A percentile compares a stretch with the other conserved stretches of the same genome.
Evolutionary conservation across 2,113 vertebrate genomes (phyloP).

Genomic region (Choloepus hoffmanni): DNA sequence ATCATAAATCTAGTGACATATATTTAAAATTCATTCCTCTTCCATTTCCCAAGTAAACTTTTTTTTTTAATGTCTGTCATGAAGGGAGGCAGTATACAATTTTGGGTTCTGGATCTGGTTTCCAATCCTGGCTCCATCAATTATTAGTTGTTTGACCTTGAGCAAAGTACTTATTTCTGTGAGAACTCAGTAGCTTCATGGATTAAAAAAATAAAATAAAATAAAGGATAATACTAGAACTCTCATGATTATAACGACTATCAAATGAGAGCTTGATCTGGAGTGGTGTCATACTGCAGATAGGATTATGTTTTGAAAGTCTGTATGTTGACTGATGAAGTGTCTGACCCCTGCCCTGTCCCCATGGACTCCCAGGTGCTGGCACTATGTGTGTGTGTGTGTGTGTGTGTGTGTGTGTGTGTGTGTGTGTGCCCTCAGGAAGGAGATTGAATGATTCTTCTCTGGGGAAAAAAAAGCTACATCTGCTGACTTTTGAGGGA

Average conservation of each 20-base stretch:
- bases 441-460: not conserved
- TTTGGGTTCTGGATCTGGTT: slow-evolving; percentile 25
- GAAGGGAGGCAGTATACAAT: not conserved
- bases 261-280: not conserved
- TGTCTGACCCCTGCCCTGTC: not conserved
- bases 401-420: too few species aligned
- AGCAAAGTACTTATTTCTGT: slow-evolving; percentile 45
- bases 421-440: not conserved
- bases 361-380: not conserved
- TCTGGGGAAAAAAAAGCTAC: not conserved
- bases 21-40: slow-evolving; percentile 38
- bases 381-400: too few species aligned
- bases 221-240: not conserved
- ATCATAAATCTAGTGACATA: slow-evolving; percentile 6
- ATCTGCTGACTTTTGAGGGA: not conserved
- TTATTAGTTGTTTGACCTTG: not conserved
- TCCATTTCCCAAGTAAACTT: slow-evolving; percentile 35
- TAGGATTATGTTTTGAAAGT: not conserved
- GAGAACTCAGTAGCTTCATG: not conserved
- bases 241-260: slow-evolving; percentile 9
- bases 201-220: not conserved
- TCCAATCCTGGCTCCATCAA: not conserved
- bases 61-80: slow-evolving; percentile 1
- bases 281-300: not conserved
- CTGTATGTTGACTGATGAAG: not conserved